Evolutionary conservation across 2,888 invertebrate genomes (phyloP), one percentile per base, ranked within the genome.

Genomic region (Eugnorisma glareosa): DNA sequence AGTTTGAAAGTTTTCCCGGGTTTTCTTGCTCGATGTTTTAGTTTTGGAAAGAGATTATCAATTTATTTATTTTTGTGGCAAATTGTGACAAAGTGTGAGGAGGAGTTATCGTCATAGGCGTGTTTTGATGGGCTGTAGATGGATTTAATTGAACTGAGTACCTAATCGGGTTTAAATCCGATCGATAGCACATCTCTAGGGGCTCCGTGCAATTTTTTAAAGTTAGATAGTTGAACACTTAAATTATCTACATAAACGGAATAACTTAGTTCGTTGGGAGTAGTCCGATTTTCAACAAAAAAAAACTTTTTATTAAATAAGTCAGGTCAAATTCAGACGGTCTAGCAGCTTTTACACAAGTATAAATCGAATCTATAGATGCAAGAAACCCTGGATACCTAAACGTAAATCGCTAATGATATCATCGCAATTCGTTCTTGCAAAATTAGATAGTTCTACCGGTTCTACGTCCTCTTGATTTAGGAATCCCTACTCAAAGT

Each of bases 1-100:
- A 45, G 15, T 59, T 74, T 28, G 35, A 79, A 74, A 43, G 35
- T 18, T 69, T 74, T 66, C 64, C 31, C 75, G 75, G 68, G 68
- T 28, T 74, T 57, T 64, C 8, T 45, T 28, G 1, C 13, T 10
- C n/a, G 4, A 24, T 10, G 35, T 66, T 51, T 63, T 0, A 10
- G 0, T 28, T 75, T 75, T 2, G 6, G 0, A 18, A 43, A 28
- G 1, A 4, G 18, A 10, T 61, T 8, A 59, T 18, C 6, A 43
- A 11, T 35, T 8, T 24, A 1, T 1, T 13, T 31, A n/a, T 24
- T 3, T 4, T 7, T n/a, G 18, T 67, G 24, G 21, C 1, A 31
- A 43, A 59, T 15, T 64, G 18, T 24, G 24, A 18, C 13, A 21
- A 43, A n/a, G 5, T 71, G 8, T 1, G 13, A n/a, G 18, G 18